Base-by-base conservation (phyloP, 2,113 vertebrate species). In the Setophaga coronata region DNA sequence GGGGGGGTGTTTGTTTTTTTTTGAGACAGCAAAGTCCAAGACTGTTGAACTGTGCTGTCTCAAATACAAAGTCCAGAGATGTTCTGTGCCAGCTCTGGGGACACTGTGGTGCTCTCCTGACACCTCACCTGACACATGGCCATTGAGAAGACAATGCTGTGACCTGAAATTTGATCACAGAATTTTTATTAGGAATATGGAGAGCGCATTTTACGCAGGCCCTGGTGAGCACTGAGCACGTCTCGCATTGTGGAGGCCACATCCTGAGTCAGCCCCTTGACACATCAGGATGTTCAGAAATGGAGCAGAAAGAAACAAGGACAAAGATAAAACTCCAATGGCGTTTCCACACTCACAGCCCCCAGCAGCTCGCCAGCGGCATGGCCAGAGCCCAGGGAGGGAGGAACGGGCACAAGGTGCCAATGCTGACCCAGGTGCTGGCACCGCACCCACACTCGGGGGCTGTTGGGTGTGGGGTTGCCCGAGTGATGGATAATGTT, bases 401-500 rank as follows among this genome's bases (percentile, higher is more conserved):
- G 57, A 84, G 56, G n/a, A 51, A 26, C 0, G 1, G 45, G 38
- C 58, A 67, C 16, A 0, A 2, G 56, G 43, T 50, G 50, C 66
- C 31, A 16, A 0, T 1, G 31, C 17, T 34, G 58, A 25, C 6
- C 4, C 3, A 26, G 48, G 4, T 3, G 28, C 1, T 25, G 57
- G 56, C 29, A n/a, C 48, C 24, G 2, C 13, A 31, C 5, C 10
- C 48, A 9, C 28, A 1, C 45, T 8, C 17, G 4, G 31, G 11
- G 45, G 38, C 38, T 28, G 7, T 2, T 1, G 26, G 31, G 14
- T 16, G 43, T 8, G 69, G 17, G 7, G 6, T 0, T 9, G 13
- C 29, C 28, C 4, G 0, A 4, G 38, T 0, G 6, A 40, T 2
- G 0, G 1, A 11, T 2, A 12, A 18, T 2, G 25, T 13, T 13